These are phyloP conservation scores for Brachionus asplanchnoidis DNA, from an alignment of 1,140 invertebrate species.

Conservation along the genomic window DNA sequence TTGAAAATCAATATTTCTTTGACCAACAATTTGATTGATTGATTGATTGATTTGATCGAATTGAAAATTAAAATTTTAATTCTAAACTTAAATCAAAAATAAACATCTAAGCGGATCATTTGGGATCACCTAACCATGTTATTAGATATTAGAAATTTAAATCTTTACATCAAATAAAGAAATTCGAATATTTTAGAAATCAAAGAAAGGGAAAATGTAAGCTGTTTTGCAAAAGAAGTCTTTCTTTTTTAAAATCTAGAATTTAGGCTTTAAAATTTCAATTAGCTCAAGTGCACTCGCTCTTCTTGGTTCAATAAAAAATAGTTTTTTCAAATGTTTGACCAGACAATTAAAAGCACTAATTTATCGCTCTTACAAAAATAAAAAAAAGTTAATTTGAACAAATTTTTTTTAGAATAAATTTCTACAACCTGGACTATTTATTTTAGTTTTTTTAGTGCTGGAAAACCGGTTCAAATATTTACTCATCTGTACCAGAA, in stretches of 20 bases:
- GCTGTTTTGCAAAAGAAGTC: not conserved
- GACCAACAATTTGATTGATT: not conserved
- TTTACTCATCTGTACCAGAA: not conserved
- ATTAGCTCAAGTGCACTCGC: not conserved
- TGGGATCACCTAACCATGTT: not conserved
- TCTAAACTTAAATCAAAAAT: not conserved
- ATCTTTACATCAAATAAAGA: not conserved
- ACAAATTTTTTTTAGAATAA: not conserved
- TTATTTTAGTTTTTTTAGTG: not conserved
- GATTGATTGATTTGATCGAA: not conserved
- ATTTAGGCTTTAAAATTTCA: not conserved
- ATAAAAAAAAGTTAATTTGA: not conserved
- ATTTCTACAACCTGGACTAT: not conserved
- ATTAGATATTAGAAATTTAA: not conserved
- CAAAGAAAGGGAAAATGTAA: not conserved
- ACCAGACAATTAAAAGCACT: constrained; percentile 32
- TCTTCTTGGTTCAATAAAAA: not conserved
- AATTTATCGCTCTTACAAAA: not conserved
- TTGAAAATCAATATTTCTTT: not conserved
- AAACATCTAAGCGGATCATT: not conserved
- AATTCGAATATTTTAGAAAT: not conserved
- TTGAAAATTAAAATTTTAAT: not conserved
- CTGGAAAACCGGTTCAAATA: constrained; percentile 1
- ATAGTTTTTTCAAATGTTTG: not conserved
- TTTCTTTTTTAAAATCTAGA: not conserved